Evolutionary conservation across 2,888 invertebrate species (phyloP).

Genomic region (Bembecia ichneumoniformis): DNA sequence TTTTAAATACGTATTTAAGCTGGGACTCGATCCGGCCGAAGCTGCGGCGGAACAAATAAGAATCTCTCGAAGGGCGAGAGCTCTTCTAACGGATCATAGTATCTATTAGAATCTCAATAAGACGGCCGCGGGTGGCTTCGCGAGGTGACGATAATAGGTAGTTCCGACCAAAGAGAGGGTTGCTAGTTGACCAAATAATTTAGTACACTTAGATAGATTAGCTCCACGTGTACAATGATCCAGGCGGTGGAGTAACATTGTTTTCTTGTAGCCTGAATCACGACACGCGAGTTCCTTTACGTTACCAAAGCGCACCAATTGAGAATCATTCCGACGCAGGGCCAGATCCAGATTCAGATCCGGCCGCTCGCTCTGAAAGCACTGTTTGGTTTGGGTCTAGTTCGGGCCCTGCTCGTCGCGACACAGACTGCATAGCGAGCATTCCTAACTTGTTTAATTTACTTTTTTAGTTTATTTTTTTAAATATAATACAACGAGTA

Average conservation of each 20-base stretch:
- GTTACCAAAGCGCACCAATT: too few relatives aligned
- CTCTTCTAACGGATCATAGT: background rate
- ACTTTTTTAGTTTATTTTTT: background rate
- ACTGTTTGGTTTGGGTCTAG: too few relatives aligned
- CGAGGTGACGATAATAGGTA: background rate
- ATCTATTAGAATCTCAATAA: background rate
- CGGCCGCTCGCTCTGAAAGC: too few relatives aligned
- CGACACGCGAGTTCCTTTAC: too few relatives aligned
- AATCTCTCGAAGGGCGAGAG: background rate
- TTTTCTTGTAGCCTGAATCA: too few relatives aligned
- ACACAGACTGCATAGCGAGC: constrained; percentile 33
- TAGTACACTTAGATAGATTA: constrained; percentile 3
- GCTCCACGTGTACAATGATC: constrained; percentile 1
- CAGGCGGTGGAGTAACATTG: too few relatives aligned
- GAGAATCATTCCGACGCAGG: too few relatives aligned
- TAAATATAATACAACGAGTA: background rate
- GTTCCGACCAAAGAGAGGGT: constrained; percentile 15
- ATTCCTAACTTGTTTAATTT: constrained; percentile 20
- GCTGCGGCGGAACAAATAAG: background rate
- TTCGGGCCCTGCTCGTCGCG: too few relatives aligned
- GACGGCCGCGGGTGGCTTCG: background rate
- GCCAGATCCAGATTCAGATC: too few relatives aligned
- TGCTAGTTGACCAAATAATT: constrained; percentile 40
- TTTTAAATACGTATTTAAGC: background rate
- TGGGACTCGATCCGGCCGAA: background rate